Evolutionary conservation across 2,113 vertebrate species (phyloP), one percentile per base, ranked within the genome.

Genomic region (Lampris megalopsis): DNA sequence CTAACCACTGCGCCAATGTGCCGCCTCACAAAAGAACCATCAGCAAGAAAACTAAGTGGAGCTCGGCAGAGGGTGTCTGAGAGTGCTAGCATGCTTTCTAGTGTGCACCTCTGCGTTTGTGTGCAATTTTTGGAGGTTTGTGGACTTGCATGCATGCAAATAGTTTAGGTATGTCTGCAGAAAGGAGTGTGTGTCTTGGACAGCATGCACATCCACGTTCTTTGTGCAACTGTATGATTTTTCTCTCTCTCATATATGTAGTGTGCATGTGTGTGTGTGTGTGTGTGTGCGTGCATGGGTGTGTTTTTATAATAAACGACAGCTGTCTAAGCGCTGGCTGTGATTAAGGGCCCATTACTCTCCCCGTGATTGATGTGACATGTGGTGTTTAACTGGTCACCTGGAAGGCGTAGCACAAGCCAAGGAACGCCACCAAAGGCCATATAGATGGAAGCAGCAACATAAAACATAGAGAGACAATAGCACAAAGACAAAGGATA

Each of bases 311-410:
- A 79, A 89, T 73, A 90, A 90, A 88, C 78, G 77, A 81, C 84
- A 83, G 75, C 66, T 84, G 82, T 81, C 82, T 73, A 69, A 75
- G 77, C 73, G 59, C 69, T 75, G 65, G 42, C 76, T 67, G 76
- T 72, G 68, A 71, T 81, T 88, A 86, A 91, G 86, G 80, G 84
- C 73, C 79, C 71, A 83, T 88, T 84, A 79, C 79, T 83, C 81
- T 52, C 2, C 38, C 47, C 58, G 85, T 50, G 56, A 86, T 75
- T 85, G 76, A 89, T 81, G 79, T 86, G 80, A 64, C 81, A 78
- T 75, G 59, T 54, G 79, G 78, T 59, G 50, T 91, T 91, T 88
- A 85, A 92, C 81, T 75, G 81, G 85, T 90, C 85, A 83, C 79
- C 83, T 71, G 72, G 74, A 86, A 61, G 24, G 40, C 40, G 9